Base-by-base conservation (phyloP, 1,140 invertebrate species). In the Drosophila subpulchrella region DNA sequence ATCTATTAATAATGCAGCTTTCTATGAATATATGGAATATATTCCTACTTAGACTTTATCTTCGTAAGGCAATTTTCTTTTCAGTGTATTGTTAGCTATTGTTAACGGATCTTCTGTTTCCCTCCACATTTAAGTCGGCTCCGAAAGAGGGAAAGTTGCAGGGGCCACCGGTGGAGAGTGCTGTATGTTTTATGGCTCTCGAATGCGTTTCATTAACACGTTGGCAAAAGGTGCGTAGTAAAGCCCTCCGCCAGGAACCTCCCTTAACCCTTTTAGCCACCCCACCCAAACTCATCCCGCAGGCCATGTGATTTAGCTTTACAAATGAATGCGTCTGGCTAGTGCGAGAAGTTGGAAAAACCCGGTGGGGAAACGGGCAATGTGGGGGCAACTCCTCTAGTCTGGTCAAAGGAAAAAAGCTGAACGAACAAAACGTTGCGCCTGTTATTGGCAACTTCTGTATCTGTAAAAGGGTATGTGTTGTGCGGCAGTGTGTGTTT, bases 151-250 rank as follows among this genome's bases (percentile, higher is more conserved):
- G 10, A 60, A 63, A 65, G 30, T 66, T 65, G 17, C 42, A 20
- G 30, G 47, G 30, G 11, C 27, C 24, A n/a, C 41, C 46, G 24
- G 62, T 50, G 32, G 36, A 41, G 59, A 68, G 59, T 44, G 60
- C 67, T 68, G 50, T 50, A 48, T 71, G 74, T 81, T 81, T 74
- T 63, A 78, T 72, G 75, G 72, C 67, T 48, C 44, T 80, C 67
- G 48, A 77, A 84, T 85, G 73, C 81, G 81, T 89, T 89, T 89
- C 84, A 88, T 88, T 88, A 88, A 88, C 83, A 88, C 83, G 70
- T 88, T 79, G 76, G 83, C 60, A 68, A 86, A 83, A 89, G 84
- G 79, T 88, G 83, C 83, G 80, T 89, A 89, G 80, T 83, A 89
- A 89, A 83, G 80, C 60, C 47, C 54, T 70, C 50, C 48, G 50